Evolutionary conservation across 1,140 invertebrate genomes (phyloP).

Genomic region (Ceratosolen solmsi): DNA sequence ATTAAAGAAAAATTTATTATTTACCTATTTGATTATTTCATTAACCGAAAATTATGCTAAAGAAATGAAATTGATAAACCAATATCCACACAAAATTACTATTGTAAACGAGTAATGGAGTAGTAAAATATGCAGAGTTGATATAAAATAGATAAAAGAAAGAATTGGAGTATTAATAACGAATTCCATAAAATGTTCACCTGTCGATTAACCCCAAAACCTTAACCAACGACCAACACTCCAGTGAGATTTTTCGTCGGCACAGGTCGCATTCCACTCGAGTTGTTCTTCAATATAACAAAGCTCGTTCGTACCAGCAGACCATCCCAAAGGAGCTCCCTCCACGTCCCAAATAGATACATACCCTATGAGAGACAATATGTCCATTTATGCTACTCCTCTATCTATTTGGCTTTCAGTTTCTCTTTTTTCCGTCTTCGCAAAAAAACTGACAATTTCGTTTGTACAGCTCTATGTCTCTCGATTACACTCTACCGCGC

Average conservation of each 20-base stretch:
- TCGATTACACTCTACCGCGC: slow-evolving; percentile 10
- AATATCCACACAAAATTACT: too few species aligned
- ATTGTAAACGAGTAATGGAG: too few species aligned
- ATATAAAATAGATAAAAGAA: neutral
- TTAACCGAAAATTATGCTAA: too few species aligned
- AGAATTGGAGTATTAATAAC: neutral
- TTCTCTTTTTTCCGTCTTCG: neutral
- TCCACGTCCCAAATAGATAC: neutral
- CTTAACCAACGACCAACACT: neutral
- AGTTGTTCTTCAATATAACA: slow-evolving; percentile 13
- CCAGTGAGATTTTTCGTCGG: neutral
- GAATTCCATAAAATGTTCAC: neutral
- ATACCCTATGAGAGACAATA: neutral
- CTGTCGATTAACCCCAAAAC: neutral
- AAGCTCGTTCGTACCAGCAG: neutral
- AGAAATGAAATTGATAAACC: too few species aligned
- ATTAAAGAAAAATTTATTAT: too few species aligned
- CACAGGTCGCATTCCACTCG: neutral
- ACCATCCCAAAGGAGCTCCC: slow-evolving; percentile 11
- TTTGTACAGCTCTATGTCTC: slow-evolving; percentile 16
- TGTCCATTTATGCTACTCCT: slow-evolving; percentile 18
- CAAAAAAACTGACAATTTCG: slow-evolving; percentile 36
- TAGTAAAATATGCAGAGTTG: neutral
- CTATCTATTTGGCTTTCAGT: slow-evolving; percentile 24
- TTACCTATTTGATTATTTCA: too few species aligned